A percentile compares a stretch with the other conserved stretches of the same genome.
These are phyloP conservation scores for Corvus cornix DNA, from an alignment of 2,113 vertebrate species.

Conservation along the genomic window DNA sequence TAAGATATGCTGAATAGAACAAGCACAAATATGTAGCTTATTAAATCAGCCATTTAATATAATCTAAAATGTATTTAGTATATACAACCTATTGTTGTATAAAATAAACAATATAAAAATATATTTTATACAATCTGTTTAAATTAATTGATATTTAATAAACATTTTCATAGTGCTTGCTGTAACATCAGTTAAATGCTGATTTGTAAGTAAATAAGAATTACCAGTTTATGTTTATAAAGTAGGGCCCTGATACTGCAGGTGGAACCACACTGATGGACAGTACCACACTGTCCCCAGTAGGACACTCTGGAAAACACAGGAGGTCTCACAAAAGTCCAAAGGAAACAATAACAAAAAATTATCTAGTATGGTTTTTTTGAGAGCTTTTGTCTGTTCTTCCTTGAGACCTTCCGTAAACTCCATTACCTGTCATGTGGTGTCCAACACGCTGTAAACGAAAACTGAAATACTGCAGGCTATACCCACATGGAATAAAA, in stretches of 20 bases:
- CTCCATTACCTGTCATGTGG: too few species aligned
- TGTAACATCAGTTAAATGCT: conserved; percentile 61
- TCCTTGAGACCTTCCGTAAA: background rate
- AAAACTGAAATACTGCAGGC: background rate
- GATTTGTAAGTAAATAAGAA: conserved; percentile 66
- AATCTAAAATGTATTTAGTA: conserved; percentile 66
- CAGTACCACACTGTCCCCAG: background rate
- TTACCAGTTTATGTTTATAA: conserved; percentile 41
- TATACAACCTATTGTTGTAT: conserved; percentile 1
- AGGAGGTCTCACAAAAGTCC: background rate
- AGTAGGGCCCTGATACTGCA: background rate
- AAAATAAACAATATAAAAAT: background rate
- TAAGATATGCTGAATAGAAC: background rate
- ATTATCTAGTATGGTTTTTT: accelerated
- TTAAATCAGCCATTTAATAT: conserved; percentile 58
- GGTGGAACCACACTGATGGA: background rate
- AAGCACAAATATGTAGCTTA: conserved; percentile 43
- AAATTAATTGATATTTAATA: conserved; percentile 73
- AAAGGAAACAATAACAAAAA: background rate
- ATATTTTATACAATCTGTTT: conserved; percentile 64
- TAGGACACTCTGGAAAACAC: background rate
- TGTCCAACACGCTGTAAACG: accelerated
- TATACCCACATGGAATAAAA: background rate
- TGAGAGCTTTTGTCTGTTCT: background rate
- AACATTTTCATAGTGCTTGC: conserved; percentile 46